Evolutionary conservation across 2,113 vertebrate genomes (phyloP).

Genomic region (Platycercus adscitus): DNA sequence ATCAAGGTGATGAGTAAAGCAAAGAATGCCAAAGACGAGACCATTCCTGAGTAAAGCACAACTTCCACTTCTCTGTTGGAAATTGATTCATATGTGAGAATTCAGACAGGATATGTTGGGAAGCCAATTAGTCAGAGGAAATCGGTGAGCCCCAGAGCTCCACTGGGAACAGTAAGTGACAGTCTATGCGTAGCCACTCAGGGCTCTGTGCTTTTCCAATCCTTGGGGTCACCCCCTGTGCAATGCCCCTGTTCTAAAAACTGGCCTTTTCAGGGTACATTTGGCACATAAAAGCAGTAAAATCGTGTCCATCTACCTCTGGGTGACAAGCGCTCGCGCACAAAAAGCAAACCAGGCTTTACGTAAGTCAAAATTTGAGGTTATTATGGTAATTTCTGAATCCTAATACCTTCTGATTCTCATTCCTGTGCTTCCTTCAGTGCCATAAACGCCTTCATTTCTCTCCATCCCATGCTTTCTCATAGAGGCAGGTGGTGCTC

Average conservation of each 20-base stretch:
- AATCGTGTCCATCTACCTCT: not conserved
- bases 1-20: not conserved
- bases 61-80: not conserved
- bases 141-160: not conserved
- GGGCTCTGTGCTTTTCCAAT: not conserved
- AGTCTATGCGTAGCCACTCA: not conserved
- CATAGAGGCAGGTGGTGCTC: not conserved
- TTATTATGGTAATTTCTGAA: not conserved
- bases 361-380: not conserved
- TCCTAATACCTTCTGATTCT: not conserved
- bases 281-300: not conserved
- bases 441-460: not conserved
- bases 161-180: not conserved
- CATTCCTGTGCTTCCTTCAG: not conserved
- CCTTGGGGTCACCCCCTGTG: not conserved
- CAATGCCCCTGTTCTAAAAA: not conserved
- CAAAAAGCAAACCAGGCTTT: not conserved
- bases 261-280: not conserved
- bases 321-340: not conserved
- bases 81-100: not conserved
- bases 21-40: not conserved
- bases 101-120: not conserved
- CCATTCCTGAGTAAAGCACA: not conserved
- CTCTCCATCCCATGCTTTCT: not conserved
- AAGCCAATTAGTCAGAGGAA: not conserved